Conservation (phyloP, 2,113 vertebrate genomes). For the Rhea americana region DNA sequence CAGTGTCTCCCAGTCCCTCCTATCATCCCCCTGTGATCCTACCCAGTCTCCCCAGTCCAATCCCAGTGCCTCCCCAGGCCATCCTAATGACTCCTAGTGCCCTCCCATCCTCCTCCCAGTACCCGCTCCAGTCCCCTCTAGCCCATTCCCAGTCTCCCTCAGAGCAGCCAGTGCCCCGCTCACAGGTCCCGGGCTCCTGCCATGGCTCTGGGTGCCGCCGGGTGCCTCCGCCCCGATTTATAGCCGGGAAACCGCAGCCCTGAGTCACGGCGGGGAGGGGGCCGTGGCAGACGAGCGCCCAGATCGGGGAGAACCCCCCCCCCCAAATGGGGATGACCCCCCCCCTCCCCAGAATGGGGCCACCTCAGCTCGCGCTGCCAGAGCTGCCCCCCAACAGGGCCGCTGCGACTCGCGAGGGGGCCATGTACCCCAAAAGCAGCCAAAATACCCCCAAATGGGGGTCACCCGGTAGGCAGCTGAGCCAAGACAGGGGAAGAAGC, state of each 20-base stretch:
- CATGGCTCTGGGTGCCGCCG: background rate
- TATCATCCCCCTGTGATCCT: too few species aligned
- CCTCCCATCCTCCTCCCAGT: background rate
- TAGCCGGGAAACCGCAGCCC: slow-evolving; percentile 35
- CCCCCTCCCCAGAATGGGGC: background rate
- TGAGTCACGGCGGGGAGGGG: slow-evolving; percentile 15
- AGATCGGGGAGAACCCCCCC: background rate
- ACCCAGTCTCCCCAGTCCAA: background rate
- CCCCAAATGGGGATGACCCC: background rate
- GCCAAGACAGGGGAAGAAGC: too few species aligned
- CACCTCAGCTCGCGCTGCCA: background rate
- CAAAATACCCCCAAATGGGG: background rate
- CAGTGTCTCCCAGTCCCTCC: too few species aligned
- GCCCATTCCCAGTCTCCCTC: background rate
- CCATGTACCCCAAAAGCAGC: background rate
- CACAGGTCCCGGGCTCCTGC: background rate
- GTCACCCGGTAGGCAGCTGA: too few species aligned
- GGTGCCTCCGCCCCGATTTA: background rate
- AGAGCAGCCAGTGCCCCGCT: slow-evolving; percentile 3
- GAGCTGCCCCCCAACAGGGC: background rate
- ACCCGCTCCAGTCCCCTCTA: too few species aligned
- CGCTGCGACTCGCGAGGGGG: too few species aligned
- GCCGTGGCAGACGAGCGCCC: background rate
- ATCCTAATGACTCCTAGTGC: background rate
- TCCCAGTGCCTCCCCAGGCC: background rate